Evolutionary conservation across 2,888 invertebrate species (phyloP).

Genomic region (Marronus borbonicus): DNA sequence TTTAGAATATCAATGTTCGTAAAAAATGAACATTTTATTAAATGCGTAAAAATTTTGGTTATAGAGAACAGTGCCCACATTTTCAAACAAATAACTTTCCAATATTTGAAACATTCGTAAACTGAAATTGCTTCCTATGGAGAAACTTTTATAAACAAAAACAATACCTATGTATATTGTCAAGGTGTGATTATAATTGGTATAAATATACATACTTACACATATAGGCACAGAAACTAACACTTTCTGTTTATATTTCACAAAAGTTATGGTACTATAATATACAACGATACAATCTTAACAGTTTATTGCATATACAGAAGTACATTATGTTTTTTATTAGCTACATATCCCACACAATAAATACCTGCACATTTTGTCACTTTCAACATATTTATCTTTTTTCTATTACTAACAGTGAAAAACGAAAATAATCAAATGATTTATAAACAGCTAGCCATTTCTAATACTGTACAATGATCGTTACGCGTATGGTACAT

Average conservation of each 20-base stretch:
- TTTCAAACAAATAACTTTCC: no score
- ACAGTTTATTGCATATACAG: constrained; percentile 35
- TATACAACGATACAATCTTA: constrained; percentile 32
- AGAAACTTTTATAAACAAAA: constrained; percentile 31
- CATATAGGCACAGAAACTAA: constrained; percentile 30
- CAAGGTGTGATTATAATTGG: constrained; percentile 32
- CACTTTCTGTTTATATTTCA: constrained; percentile 30
- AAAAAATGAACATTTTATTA: background rate
- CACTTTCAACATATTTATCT: constrained; percentile 36
- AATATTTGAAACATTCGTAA: background rate
- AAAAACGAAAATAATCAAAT: constrained; percentile 29
- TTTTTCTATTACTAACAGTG: constrained; percentile 17
- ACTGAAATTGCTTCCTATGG: constrained; percentile 29
- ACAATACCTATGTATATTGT: constrained; percentile 25
- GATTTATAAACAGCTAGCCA: constrained; percentile 7
- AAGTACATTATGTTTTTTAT: constrained; percentile 39
- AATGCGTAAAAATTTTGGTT: background rate
- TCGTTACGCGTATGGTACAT: background rate
- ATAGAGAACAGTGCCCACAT: no score
- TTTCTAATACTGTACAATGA: background rate
- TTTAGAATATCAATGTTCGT: no score
- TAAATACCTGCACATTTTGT: constrained; percentile 33
- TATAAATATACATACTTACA: constrained; percentile 24
- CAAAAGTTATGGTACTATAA: constrained; percentile 32
- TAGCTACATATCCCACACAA: constrained; percentile 24